phyloP scores from a whole-genome alignment of 2,113 vertebrate genomes.

The Colinus virginianus region DNA sequence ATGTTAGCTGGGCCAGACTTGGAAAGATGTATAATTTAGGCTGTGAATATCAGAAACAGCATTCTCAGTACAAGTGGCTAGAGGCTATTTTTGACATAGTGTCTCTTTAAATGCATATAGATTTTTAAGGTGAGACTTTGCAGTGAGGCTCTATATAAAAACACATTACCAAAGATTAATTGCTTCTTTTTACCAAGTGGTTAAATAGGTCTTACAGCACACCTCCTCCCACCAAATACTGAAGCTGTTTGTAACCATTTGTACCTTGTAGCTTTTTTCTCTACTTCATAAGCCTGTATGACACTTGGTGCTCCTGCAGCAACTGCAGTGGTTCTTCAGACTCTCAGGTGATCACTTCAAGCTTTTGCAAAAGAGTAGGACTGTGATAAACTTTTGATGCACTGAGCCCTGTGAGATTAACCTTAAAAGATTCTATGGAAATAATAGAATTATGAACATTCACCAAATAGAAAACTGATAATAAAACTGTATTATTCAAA shows the following conservation, averaged over 20 bases:
- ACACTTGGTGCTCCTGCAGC: rapidly evolving
- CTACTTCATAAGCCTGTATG: background rate
- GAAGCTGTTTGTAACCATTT: background rate
- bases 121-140: slow-evolving; percentile 9
- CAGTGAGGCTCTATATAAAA: background rate
- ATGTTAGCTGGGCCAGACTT: background rate
- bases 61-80: background rate
- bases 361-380: background rate
- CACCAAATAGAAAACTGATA: background rate
- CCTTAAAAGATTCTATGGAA: background rate
- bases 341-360: background rate
- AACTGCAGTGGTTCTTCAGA: background rate
- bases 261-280: background rate
- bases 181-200: background rate
- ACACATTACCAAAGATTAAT: background rate
- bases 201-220: background rate
- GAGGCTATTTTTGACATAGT: background rate
- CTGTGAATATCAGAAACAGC: background rate
- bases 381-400: background rate
- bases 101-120: background rate
- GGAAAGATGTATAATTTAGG: background rate
- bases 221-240: background rate
- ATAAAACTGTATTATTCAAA: background rate
- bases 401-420: background rate
- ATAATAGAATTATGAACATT: background rate